Evolutionary conservation across 2,113 vertebrate genomes (phyloP).

Genomic region (Chaenocephalus aceratus): DNA sequence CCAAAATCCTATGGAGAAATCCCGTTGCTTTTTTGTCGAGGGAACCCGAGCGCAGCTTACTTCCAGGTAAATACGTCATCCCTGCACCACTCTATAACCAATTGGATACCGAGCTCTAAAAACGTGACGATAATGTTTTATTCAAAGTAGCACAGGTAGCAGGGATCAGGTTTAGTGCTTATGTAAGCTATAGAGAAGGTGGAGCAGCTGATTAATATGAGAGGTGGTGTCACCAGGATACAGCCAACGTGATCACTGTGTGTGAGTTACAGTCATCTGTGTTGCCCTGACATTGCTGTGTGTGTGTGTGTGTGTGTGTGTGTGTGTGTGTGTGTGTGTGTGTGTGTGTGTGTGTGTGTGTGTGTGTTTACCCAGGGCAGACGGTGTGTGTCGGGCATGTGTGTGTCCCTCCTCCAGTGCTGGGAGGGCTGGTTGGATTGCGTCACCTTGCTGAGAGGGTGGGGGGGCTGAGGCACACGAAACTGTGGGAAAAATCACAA

Average conservation of each 20-base stretch:
- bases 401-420: constrained; percentile 83
- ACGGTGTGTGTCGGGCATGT: constrained; percentile 76
- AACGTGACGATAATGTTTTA: no score
- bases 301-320: constrained; percentile 29
- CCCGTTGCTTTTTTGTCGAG: no score
- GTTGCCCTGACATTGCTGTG: not conserved
- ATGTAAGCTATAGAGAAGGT: no score
- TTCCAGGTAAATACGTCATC: no score
- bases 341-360: constrained; percentile 39
- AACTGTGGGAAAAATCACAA: constrained; percentile 75
- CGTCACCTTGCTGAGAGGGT: constrained; percentile 70
- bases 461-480: constrained; percentile 82
- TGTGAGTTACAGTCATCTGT: not conserved
- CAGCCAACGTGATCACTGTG: not conserved
- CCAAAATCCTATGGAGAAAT: no score
- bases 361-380: constrained; percentile 80
- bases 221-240: no score
- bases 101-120: no score
- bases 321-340: constrained; percentile 27
- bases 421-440: constrained; percentile 70
- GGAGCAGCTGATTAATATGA: no score
- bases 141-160: no score
- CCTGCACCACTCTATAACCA: no score
- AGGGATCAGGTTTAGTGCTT: no score
- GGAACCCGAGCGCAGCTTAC: no score